These are phyloP conservation scores for Sarcophaga variegata DNA, from an alignment of 2,888 invertebrate species.

Conservation along the genomic window DNA sequence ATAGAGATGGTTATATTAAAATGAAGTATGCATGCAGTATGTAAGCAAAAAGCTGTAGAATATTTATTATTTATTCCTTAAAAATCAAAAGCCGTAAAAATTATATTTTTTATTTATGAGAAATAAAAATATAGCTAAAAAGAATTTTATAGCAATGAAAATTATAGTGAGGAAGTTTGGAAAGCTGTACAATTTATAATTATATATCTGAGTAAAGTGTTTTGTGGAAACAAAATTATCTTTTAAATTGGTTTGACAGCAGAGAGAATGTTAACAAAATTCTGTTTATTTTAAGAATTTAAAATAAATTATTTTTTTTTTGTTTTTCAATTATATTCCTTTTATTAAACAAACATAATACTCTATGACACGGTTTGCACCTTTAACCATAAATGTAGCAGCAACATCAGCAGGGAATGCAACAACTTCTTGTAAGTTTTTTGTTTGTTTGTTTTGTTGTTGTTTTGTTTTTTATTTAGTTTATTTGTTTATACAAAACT, in stretches of 20 bases:
- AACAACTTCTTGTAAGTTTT: conserved; percentile 94
- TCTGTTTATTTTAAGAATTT: conserved; percentile 46
- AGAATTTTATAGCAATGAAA: too few relatives aligned
- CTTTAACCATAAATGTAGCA: conserved; percentile 80
- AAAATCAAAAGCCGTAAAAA: too few relatives aligned
- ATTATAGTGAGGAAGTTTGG: too few relatives aligned
- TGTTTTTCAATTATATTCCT: conserved; percentile 64
- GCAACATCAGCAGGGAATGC: conserved; percentile 96
- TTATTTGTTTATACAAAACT: conserved; percentile 32
- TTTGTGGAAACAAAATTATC: conserved; percentile 82
- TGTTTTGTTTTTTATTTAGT: conserved; percentile 64
- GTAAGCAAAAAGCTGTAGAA: too few relatives aligned
- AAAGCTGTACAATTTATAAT: too few relatives aligned
- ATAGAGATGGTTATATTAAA: too few relatives aligned
- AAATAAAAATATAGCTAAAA: too few relatives aligned
- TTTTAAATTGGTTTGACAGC: conserved; percentile 70
- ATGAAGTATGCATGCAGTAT: too few relatives aligned
- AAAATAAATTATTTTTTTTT: conserved; percentile 61
- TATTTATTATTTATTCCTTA: too few relatives aligned
- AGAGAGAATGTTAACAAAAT: conserved; percentile 35
- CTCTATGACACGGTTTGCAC: conserved; percentile 58
- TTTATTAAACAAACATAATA: conserved; percentile 31
- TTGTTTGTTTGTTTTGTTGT: conserved; percentile 49
- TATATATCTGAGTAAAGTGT: too few relatives aligned
- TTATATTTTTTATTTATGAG: too few relatives aligned